Base-by-base conservation (phyloP, 2,888 invertebrate genomes). In the Andrena camellia region DNA sequence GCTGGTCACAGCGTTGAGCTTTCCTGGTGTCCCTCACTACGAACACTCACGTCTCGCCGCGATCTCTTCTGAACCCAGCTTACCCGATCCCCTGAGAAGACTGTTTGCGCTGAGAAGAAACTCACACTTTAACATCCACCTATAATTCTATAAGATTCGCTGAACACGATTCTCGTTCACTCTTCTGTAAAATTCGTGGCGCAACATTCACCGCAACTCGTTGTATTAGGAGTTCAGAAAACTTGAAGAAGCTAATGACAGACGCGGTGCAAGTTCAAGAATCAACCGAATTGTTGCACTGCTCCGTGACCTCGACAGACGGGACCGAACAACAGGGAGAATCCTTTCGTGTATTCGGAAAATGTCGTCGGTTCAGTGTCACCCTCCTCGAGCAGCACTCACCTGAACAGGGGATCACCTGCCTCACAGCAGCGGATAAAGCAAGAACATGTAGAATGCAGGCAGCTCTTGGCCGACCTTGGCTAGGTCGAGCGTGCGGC, bases 371-470 rank as follows among this genome's bases (percentile, higher is more conserved):
- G 91, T 90, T 90, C 81, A 76, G 91, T 91, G 88, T 90, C 89
- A 88, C 88, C 88, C 88, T 83, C 81, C 89, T 87, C 80, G 80
- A 78, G 83, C 59, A 63, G 86, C 81, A 87, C 85, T 90, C 88
- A 86, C 89, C 87, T 87, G 89, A 88, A 83, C 85, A 85, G 83
- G 81, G 88, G 86, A 90, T 91, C 90, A 90, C 89, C 90, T 90
- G 91, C 84, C 84, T 86, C 82, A 75, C 75, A 66, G 77, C 78
- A 67, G 75, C 70, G 87, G 90, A 91, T 91, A 92, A 92, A 86
- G 87, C 91, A 93, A 93, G 93, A 93, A 93, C 92, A 92, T 86
- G 93, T 92, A 92, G 93, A 93, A 93, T 93, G 93, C 91, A 90
- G 88, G 89, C 88, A 89, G 89, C 89, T 84, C 84, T 86, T 84